Evolutionary conservation across 2,113 vertebrate species (phyloP).

Genomic region (Eubucco bourcierii): DNA sequence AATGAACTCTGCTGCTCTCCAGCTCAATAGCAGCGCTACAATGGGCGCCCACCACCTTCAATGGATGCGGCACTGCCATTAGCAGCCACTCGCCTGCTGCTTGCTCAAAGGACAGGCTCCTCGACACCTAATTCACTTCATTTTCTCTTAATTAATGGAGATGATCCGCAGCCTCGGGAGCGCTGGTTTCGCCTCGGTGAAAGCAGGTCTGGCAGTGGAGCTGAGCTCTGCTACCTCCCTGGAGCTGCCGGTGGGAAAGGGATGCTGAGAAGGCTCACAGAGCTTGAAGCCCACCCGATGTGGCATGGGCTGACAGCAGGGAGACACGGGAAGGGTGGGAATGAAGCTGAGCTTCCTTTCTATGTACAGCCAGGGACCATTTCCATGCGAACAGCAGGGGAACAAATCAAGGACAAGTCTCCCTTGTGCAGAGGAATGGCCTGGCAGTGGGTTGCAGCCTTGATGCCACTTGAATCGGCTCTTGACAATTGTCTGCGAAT

Average conservation of each 20-base stretch:
- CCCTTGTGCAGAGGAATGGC: fast-evolving
- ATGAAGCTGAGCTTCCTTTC: neutral
- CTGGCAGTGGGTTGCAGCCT: neutral
- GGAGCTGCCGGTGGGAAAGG: fast-evolving
- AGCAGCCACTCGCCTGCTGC: neutral
- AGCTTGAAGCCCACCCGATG: fast-evolving
- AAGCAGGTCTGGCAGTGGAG: neutral
- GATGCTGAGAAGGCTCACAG: fast-evolving
- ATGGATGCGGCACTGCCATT: neutral
- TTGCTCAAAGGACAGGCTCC: neutral
- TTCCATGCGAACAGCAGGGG: neutral
- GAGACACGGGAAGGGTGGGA: fast-evolving
- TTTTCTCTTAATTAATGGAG: neutral
- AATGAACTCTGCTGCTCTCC: neutral
- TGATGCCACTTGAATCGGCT: neutral
- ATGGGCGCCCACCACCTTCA: neutral
- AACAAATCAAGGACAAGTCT: neutral
- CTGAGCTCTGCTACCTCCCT: neutral
- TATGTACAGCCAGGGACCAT: neutral
- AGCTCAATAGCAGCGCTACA: neutral
- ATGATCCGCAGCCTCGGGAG: neutral
- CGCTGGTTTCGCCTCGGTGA: neutral
- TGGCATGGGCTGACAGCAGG: neutral
- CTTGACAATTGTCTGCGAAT: neutral
- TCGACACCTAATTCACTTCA: neutral